phyloP scores from a whole-genome alignment of 1,140 invertebrate species.

The Mercenaria mercenaria region DNA sequence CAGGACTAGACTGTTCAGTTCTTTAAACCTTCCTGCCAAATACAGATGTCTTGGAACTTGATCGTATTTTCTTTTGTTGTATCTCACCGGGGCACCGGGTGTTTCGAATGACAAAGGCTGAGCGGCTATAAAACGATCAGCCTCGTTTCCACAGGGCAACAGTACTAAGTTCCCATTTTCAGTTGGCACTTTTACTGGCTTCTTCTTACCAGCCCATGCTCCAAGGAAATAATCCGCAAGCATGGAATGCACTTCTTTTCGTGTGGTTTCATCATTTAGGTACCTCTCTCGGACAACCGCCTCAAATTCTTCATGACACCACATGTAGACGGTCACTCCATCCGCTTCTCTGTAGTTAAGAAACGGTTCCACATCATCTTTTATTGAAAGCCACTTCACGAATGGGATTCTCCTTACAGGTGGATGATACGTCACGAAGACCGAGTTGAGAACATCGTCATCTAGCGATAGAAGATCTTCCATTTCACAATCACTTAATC shows the following conservation, averaged over 20 bases:
- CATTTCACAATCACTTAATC: conserved; percentile 84
- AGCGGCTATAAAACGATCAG: conserved; percentile 76
- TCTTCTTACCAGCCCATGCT: conserved; percentile 75
- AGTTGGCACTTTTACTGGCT: conserved; percentile 67
- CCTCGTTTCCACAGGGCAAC: conserved; percentile 44
- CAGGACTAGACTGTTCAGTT: conserved; percentile 80
- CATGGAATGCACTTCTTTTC: conserved; percentile 76
- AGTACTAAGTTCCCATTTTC: not conserved
- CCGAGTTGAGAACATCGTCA: conserved; percentile 81
- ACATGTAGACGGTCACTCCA: conserved; percentile 79
- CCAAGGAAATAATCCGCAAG: conserved; percentile 84
- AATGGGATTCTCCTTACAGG: conserved; percentile 76
- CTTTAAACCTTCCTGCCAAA: conserved; percentile 76
- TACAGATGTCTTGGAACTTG: conserved; percentile 82
- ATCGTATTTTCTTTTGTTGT: conserved; percentile 83
- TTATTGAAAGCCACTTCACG: conserved; percentile 77
- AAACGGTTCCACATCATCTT: conserved; percentile 72
- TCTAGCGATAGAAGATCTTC: conserved; percentile 84
- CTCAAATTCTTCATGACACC: conserved; percentile 75
- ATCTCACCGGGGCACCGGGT: conserved; percentile 65
- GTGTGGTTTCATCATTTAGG: conserved; percentile 57
- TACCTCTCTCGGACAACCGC: conserved; percentile 73
- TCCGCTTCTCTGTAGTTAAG: conserved; percentile 74
- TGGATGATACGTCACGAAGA: conserved; percentile 76
- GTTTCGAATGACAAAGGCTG: conserved; percentile 80